Evolutionary conservation across 2,797 vertebrate species (phyloP), one percentile per base, ranked within the genome.

Genomic region (Neosilurus hyrtlii): DNA sequence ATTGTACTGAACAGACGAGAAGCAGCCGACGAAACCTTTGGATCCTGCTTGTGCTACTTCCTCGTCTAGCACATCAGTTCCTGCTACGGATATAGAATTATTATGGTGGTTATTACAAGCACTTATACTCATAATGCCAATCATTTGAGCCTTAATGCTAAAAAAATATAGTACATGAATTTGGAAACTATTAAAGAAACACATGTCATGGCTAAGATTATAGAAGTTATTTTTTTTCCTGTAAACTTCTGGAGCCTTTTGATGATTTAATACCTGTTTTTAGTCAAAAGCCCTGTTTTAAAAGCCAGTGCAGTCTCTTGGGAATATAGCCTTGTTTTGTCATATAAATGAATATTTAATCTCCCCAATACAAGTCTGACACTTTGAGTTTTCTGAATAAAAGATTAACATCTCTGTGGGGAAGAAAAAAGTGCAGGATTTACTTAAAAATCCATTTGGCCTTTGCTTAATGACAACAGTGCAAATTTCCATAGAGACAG

Each of bases 1-100:
- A 85, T 97, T 97, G 89, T 96, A 97, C 81, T 95, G 96, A 9
- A 97, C 95, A 12, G 96, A 95, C 24, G 96, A 96, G 77, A 97
- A 90, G 87, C 96, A 97, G 51, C 96, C 96, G 24, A 92, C 82
- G 84, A 97, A 97, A 59, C 96, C 96, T 24, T 91, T 84, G 6
- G 86, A 84, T n/a, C 95, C 96, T 0, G 94, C 95, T 78, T 90
- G 93, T 71, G 91, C 89, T 51, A 96, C 91, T 80, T 96, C 95
- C 22, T 93, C 87, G 82, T 96, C 94, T 81, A 95, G 80, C 0
- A 87, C 81, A 56, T 90, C 88, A 82, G 80, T 90, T 51, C 94
- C 96, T 97, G 91, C 63, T 79, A 74, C 52, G 9, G 61, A 54
- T 22, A 35, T 1, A 1, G 6, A 0, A 22, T 37, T 2, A 59